Evolutionary conservation across 1,140 invertebrate species (phyloP).

Genomic region (Camponotus floridanus): DNA sequence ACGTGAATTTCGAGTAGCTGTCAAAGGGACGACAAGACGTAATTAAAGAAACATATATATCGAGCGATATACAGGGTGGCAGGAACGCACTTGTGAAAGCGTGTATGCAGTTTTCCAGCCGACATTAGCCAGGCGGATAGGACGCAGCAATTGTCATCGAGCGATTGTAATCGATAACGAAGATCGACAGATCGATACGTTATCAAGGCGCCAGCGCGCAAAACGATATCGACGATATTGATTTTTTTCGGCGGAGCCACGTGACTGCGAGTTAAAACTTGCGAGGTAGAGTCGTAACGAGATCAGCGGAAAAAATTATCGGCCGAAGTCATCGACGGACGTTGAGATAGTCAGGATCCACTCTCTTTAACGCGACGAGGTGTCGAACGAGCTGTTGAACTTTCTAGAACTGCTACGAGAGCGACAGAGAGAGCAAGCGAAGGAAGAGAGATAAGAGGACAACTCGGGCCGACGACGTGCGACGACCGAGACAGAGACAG

Average conservation of each 20-base stretch:
- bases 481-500: background rate
- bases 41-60: background rate
- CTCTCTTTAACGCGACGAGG: background rate
- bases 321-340: background rate
- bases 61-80: slow-evolving; percentile 2
- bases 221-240: slow-evolving; percentile 7
- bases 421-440: slow-evolving; percentile 25
- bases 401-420: slow-evolving; percentile 63
- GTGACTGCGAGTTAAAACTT: background rate
- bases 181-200: background rate
- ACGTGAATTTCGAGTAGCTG: slow-evolving; percentile 62
- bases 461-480: slow-evolving; percentile 31
- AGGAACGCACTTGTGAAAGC: slow-evolving; percentile 27
- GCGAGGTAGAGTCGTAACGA: background rate
- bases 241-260: background rate
- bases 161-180: too few relatives aligned
- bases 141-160: slow-evolving; percentile 1
- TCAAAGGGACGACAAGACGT: slow-evolving; percentile 59
- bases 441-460: slow-evolving; percentile 33
- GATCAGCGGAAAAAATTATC: too few relatives aligned
- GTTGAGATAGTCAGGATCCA: slow-evolving; percentile 8
- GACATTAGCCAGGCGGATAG: slow-evolving; percentile 19
- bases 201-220: background rate
- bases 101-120: slow-evolving; percentile 77
- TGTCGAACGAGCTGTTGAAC: slow-evolving; percentile 46